Evolutionary conservation across 2,113 vertebrate species (phyloP), one percentile per base, ranked within the genome.

Genomic region (Notarius lentiginosus): DNA sequence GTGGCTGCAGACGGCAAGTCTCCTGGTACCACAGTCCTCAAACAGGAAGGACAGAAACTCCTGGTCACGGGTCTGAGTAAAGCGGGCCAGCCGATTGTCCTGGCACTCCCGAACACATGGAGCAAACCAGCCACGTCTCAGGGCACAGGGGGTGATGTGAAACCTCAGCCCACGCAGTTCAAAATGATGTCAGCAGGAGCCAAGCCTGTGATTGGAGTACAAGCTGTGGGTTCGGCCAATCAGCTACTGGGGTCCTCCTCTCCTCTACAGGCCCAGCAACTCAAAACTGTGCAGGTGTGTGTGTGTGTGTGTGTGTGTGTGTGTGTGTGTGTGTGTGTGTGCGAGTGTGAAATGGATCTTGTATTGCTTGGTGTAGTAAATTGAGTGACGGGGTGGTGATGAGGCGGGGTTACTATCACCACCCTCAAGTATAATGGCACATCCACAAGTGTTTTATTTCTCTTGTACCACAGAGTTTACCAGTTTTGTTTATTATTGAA

Each of bases 41-140:
- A 98, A 86, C 97, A 96, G 0, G 98, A 99, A 1, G 97, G 97
- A 86, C 98, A 99, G 86, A 99, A 99, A 91, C 95, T 99, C 56
- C 95, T 99, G 90, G 96, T 99, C 34, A 98, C 97, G 0, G 93
- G 97, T 79, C 92, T 99, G 85, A 96, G 97, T 89, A 99, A 99
- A 93, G 93, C 96, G 14, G 97, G 97, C 61, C 97, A 97, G 73
- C 97, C 97, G 20, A 96, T 99, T 83, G 96, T 99, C 90, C 91
- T 99, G 88, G 95, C 98, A 49, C 87, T 99, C 58, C 97, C 98
- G 68, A 96, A 97, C 92, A 60, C 91, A 0, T 95, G 92, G 90
- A 93, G 93, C 92, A 99, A 98, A 92, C 90, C 95, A 0, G 89
- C 93, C 1, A n/a, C 92, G 7, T 92, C 94, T 75, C 97, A 95